Conservation (phyloP, 2,888 invertebrate species). For the Dasypolia templi region DNA sequence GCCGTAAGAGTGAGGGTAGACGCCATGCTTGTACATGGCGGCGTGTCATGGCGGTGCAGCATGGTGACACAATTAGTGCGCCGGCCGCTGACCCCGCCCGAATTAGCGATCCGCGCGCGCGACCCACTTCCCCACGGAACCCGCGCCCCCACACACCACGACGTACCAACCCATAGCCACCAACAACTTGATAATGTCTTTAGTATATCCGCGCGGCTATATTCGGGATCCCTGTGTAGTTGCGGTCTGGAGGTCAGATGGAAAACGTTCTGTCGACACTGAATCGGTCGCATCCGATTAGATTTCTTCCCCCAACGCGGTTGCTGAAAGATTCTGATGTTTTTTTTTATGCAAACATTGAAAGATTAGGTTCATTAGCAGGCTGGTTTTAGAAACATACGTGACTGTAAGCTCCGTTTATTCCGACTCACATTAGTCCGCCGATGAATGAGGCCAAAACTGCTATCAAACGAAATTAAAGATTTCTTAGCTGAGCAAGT, state of each 20-base stretch:
- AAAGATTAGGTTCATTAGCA: constrained; percentile 24
- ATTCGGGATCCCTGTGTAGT: constrained; percentile 33
- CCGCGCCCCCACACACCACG: constrained; percentile 38
- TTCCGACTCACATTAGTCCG: constrained; percentile 27
- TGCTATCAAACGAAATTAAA: constrained; percentile 45
- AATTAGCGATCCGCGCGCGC: constrained; percentile 81
- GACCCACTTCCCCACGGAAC: constrained; percentile 53
- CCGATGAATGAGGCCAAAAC: constrained; percentile 44
- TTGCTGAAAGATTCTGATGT: constrained; percentile 3
- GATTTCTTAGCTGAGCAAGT: constrained; percentile 35
- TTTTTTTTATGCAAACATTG: constrained; percentile 38
- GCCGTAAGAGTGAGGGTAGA: constrained; percentile 31
- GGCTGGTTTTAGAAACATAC: constrained; percentile 31
- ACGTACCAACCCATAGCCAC: constrained; percentile 9
- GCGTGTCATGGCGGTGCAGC: constrained; percentile 55
- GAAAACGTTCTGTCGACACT: constrained; percentile 10
- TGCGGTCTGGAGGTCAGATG: constrained; percentile 37
- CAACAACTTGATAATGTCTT: constrained; percentile 31
- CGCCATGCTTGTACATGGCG: constrained; percentile 15
- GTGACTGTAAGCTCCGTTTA: constrained; percentile 50
- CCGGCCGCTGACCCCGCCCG: constrained; percentile 83
- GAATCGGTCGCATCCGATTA: constrained; percentile 18
- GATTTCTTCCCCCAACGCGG: constrained; percentile 4
- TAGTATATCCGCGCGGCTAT: constrained; percentile 40
- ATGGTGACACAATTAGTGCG: constrained; percentile 78